A percentile compares a stretch with the other conserved stretches of the same genome.
phyloP scores from a whole-genome alignment of 1,140 invertebrate species.

The Drosophila nebulosa region DNA sequence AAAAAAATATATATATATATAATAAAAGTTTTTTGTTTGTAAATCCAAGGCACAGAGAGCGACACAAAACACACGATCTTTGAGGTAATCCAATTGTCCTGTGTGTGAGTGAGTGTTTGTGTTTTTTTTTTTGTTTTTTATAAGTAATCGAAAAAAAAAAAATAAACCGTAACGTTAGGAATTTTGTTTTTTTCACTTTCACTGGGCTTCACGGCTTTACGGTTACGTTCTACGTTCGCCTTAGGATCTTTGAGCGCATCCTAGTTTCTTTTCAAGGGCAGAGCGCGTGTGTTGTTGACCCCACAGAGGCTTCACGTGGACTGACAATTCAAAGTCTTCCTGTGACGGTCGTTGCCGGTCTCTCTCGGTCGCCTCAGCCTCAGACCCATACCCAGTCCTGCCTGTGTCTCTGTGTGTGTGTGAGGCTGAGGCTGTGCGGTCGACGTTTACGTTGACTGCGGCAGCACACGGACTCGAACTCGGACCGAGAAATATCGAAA shows the following conservation, averaged over 20 bases:
- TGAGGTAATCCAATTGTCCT: slow-evolving; percentile 76
- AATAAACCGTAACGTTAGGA: background rate
- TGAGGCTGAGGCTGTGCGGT: slow-evolving; percentile 54
- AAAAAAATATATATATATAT: slow-evolving; percentile 15
- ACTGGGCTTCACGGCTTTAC: slow-evolving; percentile 15
- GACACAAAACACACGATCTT: slow-evolving; percentile 44
- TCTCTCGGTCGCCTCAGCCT: slow-evolving; percentile 11
- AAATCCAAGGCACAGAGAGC: slow-evolving; percentile 43
- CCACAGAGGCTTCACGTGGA: slow-evolving; percentile 80
- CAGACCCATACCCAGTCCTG: slow-evolving; percentile 18
- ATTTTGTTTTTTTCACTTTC: slow-evolving; percentile 37
- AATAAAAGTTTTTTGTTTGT: background rate
- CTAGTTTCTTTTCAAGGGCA: slow-evolving; percentile 36
- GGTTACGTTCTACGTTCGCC: slow-evolving; percentile 13
- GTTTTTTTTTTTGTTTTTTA: slow-evolving; percentile 1
- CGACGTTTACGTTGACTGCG: slow-evolving; percentile 29
- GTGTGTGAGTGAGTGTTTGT: slow-evolving; percentile 30
- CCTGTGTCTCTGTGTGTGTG: slow-evolving; percentile 18
- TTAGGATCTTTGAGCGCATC: slow-evolving; percentile 42
- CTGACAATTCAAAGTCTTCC: slow-evolving; percentile 75
- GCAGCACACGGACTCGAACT: slow-evolving; percentile 14
- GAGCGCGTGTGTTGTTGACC: slow-evolving; percentile 79
- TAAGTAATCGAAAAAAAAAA: slow-evolving; percentile 11
- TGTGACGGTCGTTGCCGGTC: slow-evolving; percentile 64
- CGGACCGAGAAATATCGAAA: slow-evolving; percentile 24